Evolutionary conservation across 1,140 invertebrate species (phyloP).

Genomic region (Rhizoglyphus robini): DNA sequence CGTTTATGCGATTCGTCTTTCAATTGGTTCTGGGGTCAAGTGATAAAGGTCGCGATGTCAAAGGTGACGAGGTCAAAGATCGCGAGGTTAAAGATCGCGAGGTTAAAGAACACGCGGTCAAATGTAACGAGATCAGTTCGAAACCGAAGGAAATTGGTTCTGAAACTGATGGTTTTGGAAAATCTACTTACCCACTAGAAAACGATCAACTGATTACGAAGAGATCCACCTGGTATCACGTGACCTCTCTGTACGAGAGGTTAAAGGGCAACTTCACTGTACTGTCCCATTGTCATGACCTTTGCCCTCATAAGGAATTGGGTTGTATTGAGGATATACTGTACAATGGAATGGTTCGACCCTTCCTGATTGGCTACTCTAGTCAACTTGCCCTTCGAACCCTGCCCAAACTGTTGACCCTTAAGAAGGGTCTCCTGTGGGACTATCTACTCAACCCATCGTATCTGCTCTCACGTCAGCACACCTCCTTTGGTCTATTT

Average conservation of each 20-base stretch:
- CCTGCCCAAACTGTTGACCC: not conserved
- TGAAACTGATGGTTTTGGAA: not conserved
- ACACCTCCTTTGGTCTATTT: conserved; percentile 21
- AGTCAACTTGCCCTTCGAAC: not conserved
- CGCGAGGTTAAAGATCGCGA: not conserved
- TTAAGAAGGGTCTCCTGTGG: too few species aligned
- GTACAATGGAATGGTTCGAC: not conserved
- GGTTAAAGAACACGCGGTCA: not conserved
- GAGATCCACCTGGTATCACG: too few species aligned
- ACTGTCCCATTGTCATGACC: not conserved
- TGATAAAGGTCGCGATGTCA: not conserved
- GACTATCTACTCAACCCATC: not conserved
- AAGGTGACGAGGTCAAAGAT: not conserved
- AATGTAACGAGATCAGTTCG: not conserved
- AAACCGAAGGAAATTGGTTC: not conserved
- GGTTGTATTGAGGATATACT: not conserved
- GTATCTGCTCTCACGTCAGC: not conserved
- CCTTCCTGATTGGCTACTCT: not conserved
- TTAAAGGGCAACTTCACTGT: not conserved
- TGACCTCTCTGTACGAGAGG: too few species aligned
- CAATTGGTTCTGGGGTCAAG: conserved; percentile 18
- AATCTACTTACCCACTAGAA: too few species aligned
- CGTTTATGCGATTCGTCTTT: conserved; percentile 13
- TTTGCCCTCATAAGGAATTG: too few species aligned
- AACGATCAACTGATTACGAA: not conserved